Evolutionary conservation across 2,113 vertebrate genomes (phyloP).

Genomic region (Pipra filicauda): DNA sequence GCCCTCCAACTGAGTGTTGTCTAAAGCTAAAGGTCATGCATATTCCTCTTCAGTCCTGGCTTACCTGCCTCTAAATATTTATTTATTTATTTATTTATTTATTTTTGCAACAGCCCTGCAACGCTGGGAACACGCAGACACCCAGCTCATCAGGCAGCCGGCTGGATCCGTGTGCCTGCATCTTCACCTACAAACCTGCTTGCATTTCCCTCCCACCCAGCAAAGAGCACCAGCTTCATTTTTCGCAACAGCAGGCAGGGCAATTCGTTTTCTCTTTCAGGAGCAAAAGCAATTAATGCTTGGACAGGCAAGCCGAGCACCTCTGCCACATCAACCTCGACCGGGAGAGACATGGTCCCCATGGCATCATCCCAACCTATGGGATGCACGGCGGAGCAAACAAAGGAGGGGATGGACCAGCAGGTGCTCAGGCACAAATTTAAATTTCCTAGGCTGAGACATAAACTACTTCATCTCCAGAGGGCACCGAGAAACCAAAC

Average conservation of each 20-base stretch:
- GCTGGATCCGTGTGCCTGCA: neutral
- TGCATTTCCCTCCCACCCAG: neutral
- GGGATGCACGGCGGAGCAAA: conserved; percentile 42
- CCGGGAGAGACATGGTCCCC: neutral
- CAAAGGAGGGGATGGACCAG: conserved; percentile 12
- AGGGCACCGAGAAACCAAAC: neutral
- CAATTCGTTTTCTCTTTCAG: neutral
- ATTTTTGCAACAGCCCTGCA: neutral
- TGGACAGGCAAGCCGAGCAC: neutral
- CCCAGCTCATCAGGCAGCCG: neutral
- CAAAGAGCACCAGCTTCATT: neutral
- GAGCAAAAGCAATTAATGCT: neutral
- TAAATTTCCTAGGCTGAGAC: neutral
- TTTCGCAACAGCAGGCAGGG: neutral
- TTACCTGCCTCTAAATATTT: neutral
- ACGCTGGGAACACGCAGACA: neutral
- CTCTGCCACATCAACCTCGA: neutral
- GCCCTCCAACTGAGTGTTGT: neutral
- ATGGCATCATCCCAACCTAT: conserved; percentile 53
- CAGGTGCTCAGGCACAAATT: neutral
- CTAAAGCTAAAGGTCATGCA: neutral
- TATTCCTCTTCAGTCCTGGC: neutral
- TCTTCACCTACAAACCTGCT: neutral
- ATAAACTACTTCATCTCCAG: neutral
- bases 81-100: neutral